These are phyloP conservation scores for Watersipora subatra DNA, from an alignment of 1,140 invertebrate genomes.

Conservation along the genomic window DNA sequence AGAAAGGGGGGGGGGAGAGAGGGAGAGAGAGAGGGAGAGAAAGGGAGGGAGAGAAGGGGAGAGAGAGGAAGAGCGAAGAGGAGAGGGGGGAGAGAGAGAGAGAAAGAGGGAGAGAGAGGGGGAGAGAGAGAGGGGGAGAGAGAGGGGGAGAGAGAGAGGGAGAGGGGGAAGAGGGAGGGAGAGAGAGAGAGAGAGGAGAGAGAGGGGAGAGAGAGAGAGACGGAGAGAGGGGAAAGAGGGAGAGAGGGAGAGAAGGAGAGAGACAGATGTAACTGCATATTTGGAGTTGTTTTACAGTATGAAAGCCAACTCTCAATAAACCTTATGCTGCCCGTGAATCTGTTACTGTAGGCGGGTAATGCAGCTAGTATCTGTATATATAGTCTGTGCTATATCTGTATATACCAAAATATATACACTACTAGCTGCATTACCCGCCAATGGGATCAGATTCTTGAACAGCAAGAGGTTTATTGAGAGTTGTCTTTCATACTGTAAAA, in stretches of 20 bases:
- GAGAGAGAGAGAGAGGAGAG: not conserved
- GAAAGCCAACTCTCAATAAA: not conserved
- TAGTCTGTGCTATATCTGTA: too few species aligned
- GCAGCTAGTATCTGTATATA: not conserved
- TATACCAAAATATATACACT: too few species aligned
- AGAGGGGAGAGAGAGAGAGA: not conserved
- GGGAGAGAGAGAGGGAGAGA: conserved; percentile 8
- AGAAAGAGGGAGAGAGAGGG: not conserved
- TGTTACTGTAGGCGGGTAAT: too few species aligned
- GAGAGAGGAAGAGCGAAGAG: conserved; percentile 4
- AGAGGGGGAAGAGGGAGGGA: not conserved
- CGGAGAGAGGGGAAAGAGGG: not conserved
- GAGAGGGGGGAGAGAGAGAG: not conserved
- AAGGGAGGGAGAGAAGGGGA: conserved; percentile 5
- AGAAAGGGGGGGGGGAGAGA: conserved; percentile 1
- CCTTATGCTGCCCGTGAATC: not conserved
- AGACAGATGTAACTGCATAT: too few species aligned
- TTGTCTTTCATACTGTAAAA: too few species aligned
- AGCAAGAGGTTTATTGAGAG: too few species aligned
- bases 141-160: not conserved
- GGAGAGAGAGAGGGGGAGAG: not conserved
- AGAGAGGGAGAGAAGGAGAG: not conserved
- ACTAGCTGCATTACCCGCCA: too few species aligned
- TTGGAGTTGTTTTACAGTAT: too few species aligned
- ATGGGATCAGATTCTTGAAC: too few species aligned